Base-by-base conservation (phyloP, 2,113 vertebrate genomes). In the Cheilinus undulatus region DNA sequence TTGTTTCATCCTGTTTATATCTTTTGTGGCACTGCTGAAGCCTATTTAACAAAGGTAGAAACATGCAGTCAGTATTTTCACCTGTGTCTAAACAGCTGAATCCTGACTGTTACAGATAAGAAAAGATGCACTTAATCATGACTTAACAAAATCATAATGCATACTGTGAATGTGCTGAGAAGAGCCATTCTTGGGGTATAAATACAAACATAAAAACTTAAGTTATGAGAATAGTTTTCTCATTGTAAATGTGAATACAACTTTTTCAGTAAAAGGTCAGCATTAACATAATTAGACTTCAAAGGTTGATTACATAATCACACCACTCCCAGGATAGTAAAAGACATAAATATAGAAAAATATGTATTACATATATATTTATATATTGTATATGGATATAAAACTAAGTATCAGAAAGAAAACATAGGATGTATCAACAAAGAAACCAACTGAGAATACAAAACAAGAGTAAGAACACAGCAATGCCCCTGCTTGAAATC, bases 391-490 rank as follows among this genome's bases (percentile, higher is more conserved):
- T 87, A 89, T 80, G 86, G 59, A 80, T 91, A 90, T 68, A 87
- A 88, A 91, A 89, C 78, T 84, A 91, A 69, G 73, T 86, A 81
- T 79, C 73, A 69, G 84, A 72, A 72, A 86, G 73, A 78, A 79
- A 80, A 85, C 76, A 78, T 64, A 52, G 76, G 73, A 80, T 61
- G 68, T 68, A 80, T 74, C 32, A 82, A 89, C 74, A 85, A 54
- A 66, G 69, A 79, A 84, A 80, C 40, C 68, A 81, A 84, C 76
- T 86, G 78, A 87, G 87, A 90, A 86, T 84, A 89, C 73, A 91
- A 88, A 86, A 89, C 71, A 52, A 81, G 68, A 90, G 85, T 87
- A 86, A 90, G 82, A 89, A 90, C 91, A 93, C 89, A 92, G 90
- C 91, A 92, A 87, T 84, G 89, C 81, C 82, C 80, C 90, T 87